Base-by-base conservation (phyloP, 2,113 vertebrate species). In the Pavo muticus region DNA sequence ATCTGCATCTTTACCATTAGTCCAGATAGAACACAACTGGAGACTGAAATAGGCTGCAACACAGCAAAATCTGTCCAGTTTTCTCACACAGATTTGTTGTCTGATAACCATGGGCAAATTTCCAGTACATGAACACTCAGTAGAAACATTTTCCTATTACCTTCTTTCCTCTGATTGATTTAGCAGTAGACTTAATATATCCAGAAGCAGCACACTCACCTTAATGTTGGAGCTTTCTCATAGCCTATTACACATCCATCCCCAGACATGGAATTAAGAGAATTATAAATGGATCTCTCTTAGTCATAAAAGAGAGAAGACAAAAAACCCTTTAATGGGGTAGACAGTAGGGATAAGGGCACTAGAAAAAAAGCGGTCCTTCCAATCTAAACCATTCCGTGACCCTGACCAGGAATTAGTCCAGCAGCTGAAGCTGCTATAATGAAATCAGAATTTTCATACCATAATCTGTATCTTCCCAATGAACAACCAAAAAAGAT, bases 381-480 rank as follows among this genome's bases (percentile, higher is more conserved):
- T 61, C 60, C 60, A 61, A 17, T 23, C 60, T 25, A 25, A 25
- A 24, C 35, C 24, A 16, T 25, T 16, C 35, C 7, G 23, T 61
- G 60, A 30, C 44, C 74, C 54, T 70, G 50, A 48, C 37, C 40
- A 72, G 54, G 18, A 47, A 44, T 12, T 10, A 65, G 56, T 79
- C 77, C 42, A 84, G 76, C 50, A 86, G 25, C 24, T 87, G 64
- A 83, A 12, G 35, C 18, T 60, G 60, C 60, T 71, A 13, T 20
- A 71, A 79, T 18, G 13, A 74, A 87, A 91, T 47, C 32, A 50
- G 47, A 78, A 39, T 56, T 89, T 81, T 54, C 9, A 1, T 77
- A 69, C 10, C 5, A n/a, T 21, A 60, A 17, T 48, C 45, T 70
- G 0, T 5, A 25, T 0, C 1, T 48, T 74, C 67, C 47, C 45